Conservation (phyloP, 37 sponge, comb jelly and placozoan genomes). For the Agelas oroides region DNA sequence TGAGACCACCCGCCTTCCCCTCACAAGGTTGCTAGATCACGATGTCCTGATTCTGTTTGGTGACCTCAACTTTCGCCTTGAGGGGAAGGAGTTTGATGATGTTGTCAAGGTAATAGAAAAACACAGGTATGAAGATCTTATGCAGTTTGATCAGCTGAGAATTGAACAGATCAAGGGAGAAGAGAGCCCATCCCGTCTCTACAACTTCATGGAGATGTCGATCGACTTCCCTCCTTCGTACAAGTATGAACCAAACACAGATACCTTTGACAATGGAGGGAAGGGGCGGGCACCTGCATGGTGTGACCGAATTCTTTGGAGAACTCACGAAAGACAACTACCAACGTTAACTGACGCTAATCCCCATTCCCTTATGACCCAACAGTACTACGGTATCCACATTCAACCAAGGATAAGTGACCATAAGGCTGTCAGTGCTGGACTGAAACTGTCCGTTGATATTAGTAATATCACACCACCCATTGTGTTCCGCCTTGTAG, state of each 20-base stretch:
- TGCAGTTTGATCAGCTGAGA: slow-evolving; percentile 64
- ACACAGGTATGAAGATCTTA: slow-evolving; percentile 18
- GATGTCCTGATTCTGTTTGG: slow-evolving; percentile 81
- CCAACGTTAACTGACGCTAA: slow-evolving; percentile 36
- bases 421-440: slow-evolving; percentile 82
- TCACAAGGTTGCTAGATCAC: slow-evolving; percentile 31
- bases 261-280: slow-evolving; percentile 53
- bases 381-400: slow-evolving; percentile 56
- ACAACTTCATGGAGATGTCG: slow-evolving; percentile 71
- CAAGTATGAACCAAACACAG: slow-evolving; percentile 72
- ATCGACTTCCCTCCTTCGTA: slow-evolving; percentile 72
- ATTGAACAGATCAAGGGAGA: slow-evolving; percentile 61
- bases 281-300: slow-evolving; percentile 80
- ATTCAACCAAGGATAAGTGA: slow-evolving; percentile 78
- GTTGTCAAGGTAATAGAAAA: slow-evolving; percentile 21
- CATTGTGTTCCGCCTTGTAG: slow-evolving; percentile 51
- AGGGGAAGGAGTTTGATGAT: slow-evolving; percentile 63
- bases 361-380: slow-evolving; percentile 25
- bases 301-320: slow-evolving; percentile 86
- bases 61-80: slow-evolving; percentile 82
- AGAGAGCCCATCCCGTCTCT: slow-evolving; percentile 35
- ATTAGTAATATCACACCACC: slow-evolving; percentile 23
- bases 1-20: not conserved
- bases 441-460: slow-evolving; percentile 44
- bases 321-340: slow-evolving; percentile 50